Conservation (phyloP, 1,140 invertebrate genomes). For the honey bee (Apis mellifera) region Amel_HAv3.1 CM009931.2:2558001-2558500, state of each 20-base stretch:
- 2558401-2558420: constrained; percentile 76
- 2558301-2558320: neutral
- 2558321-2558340: constrained; percentile 32
- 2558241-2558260: neutral
- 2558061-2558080: too few relatives aligned
- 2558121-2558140: too few relatives aligned
- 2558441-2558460: constrained; percentile 80
- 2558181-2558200: too few relatives aligned
- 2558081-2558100: too few relatives aligned
- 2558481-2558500: constrained; percentile 18
- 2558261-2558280: neutral
- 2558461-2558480: constrained; percentile 69
- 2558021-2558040: too few relatives aligned
- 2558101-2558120: too few relatives aligned
- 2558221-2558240: constrained; percentile 5
- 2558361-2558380: constrained; percentile 1
- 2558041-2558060: too few relatives aligned
- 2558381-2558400: constrained; percentile 63
- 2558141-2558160: too few relatives aligned
- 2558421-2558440: constrained; percentile 79
- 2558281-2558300: constrained; percentile 14
- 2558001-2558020: too few relatives aligned
- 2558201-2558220: constrained; percentile 12
- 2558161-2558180: too few relatives aligned
- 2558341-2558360: neutral